Evolutionary conservation across 2,888 invertebrate species (phyloP).

Genomic region (Pachydiplax longipennis): DNA sequence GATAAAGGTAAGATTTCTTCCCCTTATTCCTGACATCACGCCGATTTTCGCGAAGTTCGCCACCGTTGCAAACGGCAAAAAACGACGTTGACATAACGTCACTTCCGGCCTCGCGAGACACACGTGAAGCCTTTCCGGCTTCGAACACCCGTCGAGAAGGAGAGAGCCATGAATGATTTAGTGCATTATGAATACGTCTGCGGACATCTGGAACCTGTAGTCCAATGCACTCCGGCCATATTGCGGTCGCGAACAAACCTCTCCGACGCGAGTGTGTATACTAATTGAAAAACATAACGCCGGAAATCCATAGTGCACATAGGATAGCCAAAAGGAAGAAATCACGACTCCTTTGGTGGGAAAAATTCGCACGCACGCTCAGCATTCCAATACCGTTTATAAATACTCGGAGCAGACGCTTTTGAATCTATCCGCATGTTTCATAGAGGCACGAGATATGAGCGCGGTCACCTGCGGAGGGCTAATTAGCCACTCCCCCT

Average conservation of each 20-base stretch:
- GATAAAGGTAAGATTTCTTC: too few relatives aligned
- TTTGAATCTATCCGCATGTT: neutral
- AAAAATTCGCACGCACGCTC: neutral
- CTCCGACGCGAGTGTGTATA: neutral
- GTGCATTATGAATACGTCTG: too few relatives aligned
- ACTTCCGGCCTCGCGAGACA: too few relatives aligned
- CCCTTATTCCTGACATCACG: too few relatives aligned
- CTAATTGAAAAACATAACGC: neutral
- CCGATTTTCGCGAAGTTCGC: too few relatives aligned
- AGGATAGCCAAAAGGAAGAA: neutral
- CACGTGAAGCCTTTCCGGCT: too few relatives aligned
- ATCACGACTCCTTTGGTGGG: neutral
- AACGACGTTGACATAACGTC: too few relatives aligned
- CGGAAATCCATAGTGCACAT: neutral
- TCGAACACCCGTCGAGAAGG: too few relatives aligned
- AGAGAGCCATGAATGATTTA: too few relatives aligned
- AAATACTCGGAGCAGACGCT: neutral
- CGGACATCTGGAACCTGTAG: too few relatives aligned
- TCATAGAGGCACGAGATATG: neutral
- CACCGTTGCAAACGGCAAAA: too few relatives aligned
- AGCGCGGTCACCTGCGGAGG: neutral
- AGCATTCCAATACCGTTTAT: neutral
- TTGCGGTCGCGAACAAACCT: neutral
- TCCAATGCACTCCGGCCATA: neutral
- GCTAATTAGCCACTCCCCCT: neutral